phyloP scores from a whole-genome alignment of 2,888 invertebrate species.

The Leptinotarsa juncta region DNA sequence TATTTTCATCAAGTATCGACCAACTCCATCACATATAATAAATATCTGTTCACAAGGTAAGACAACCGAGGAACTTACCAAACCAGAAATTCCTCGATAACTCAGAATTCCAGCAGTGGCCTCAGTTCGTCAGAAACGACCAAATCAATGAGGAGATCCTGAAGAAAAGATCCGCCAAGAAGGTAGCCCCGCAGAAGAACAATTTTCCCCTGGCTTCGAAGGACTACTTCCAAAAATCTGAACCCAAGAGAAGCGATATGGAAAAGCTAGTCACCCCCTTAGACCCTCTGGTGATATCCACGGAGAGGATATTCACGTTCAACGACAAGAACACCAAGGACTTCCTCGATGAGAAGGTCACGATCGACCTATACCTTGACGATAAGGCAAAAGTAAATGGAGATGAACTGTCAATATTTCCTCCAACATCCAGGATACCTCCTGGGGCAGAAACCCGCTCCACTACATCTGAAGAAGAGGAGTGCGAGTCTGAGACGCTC shows the following conservation, averaged over 20 bases:
- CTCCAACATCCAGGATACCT: not conserved
- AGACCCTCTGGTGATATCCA: not conserved
- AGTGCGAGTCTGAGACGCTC: not conserved
- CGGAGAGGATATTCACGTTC: conserved; percentile 1
- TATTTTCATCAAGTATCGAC: too few species aligned
- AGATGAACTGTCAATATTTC: not conserved
- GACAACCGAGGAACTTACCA: conserved; percentile 25
- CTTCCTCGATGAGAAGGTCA: conserved; percentile 12
- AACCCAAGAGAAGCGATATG: conserved; percentile 17
- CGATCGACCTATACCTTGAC: conserved; percentile 11
- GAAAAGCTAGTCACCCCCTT: not conserved
- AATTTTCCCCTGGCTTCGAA: conserved; percentile 43
- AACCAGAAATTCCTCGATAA: conserved; percentile 33
- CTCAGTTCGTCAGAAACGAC: conserved; percentile 46
- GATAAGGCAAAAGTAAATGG: not conserved
- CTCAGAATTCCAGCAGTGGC: conserved; percentile 50
- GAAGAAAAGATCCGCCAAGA: conserved; percentile 39
- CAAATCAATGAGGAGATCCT: conserved; percentile 44
- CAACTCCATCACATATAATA: too few species aligned
- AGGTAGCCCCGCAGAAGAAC: conserved; percentile 23
- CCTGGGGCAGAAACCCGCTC: not conserved
- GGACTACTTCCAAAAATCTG: conserved; percentile 38
- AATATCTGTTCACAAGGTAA: not conserved
- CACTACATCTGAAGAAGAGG: not conserved
- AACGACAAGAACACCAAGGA: not conserved